These are phyloP conservation scores for Odontocerum albicorne DNA, from an alignment of 2,888 invertebrate genomes.

Conservation along the genomic window DNA sequence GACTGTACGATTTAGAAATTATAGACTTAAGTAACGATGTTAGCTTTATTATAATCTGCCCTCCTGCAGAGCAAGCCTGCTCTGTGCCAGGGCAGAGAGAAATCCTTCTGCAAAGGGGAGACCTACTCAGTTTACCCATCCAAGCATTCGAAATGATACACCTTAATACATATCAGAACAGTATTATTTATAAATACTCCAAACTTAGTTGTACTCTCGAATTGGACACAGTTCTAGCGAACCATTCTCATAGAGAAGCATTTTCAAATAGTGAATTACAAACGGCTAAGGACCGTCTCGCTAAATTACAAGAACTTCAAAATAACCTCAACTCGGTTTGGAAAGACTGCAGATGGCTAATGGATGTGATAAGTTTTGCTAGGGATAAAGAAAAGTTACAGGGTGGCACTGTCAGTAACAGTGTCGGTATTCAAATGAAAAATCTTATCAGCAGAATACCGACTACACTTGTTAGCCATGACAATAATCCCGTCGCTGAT, in stretches of 20 bases:
- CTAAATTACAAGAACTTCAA: slow-evolving; percentile 82
- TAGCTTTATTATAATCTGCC: slow-evolving; percentile 89
- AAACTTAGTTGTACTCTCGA: slow-evolving; percentile 92
- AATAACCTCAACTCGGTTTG: slow-evolving; percentile 84
- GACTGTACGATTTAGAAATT: slow-evolving; percentile 92
- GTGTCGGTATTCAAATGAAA: slow-evolving; percentile 50
- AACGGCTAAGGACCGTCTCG: slow-evolving; percentile 81
- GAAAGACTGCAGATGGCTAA: slow-evolving; percentile 94
- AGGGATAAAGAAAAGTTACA: slow-evolving; percentile 67
- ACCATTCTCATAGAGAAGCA: slow-evolving; percentile 92
- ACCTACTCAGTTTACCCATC: slow-evolving; percentile 86
- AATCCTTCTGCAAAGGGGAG: slow-evolving; percentile 79
- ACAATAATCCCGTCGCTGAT: slow-evolving; percentile 31
- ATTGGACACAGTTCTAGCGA: slow-evolving; percentile 87
- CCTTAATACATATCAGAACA: slow-evolving; percentile 89
- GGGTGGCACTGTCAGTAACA: slow-evolving; percentile 50
- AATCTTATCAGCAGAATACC: slow-evolving; percentile 35
- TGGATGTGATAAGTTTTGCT: slow-evolving; percentile 93
- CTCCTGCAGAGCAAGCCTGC: slow-evolving; percentile 90
- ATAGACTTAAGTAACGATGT: slow-evolving; percentile 90
- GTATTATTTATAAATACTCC: slow-evolving; percentile 88
- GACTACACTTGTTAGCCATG: slow-evolving; percentile 29
- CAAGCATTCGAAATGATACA: slow-evolving; percentile 96
- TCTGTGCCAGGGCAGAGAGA: slow-evolving; percentile 87
- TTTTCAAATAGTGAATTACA: slow-evolving; percentile 88